Conservation (phyloP, 1,140 invertebrate species). For the Limonius californicus region DNA sequence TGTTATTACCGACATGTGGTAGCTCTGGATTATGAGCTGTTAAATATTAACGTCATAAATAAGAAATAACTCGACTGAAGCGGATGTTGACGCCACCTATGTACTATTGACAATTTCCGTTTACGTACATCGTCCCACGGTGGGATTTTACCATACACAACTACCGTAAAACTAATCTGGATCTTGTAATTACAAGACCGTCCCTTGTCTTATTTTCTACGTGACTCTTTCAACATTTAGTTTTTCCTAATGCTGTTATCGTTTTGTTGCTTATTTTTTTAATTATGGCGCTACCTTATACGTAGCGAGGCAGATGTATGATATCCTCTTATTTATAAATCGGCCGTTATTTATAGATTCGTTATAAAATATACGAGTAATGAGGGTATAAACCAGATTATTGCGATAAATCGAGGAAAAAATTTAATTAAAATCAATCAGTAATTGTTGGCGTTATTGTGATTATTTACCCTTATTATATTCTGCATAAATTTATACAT, state of each 20-base stretch:
- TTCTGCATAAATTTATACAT: constrained; percentile 15
- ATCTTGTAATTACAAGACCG: too few relatives aligned
- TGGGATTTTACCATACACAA: background rate
- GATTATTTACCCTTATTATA: constrained; percentile 9
- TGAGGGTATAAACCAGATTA: background rate
- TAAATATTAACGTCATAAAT: background rate
- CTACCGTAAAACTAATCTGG: too few relatives aligned
- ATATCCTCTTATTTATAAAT: background rate
- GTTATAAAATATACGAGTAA: background rate
- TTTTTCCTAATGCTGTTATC: too few relatives aligned
- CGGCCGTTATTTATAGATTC: background rate
- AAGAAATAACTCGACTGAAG: background rate
- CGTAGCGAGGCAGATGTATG: too few relatives aligned
- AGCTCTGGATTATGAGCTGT: too few relatives aligned
- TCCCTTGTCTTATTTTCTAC: background rate
- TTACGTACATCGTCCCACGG: background rate
- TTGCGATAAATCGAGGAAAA: background rate
- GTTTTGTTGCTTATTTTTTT: background rate
- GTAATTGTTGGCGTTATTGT: background rate
- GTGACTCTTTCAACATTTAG: background rate
- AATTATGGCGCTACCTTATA: too few relatives aligned
- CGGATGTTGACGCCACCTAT: constrained; percentile 3
- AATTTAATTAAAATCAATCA: background rate
- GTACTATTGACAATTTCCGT: constrained; percentile 1
- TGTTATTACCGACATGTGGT: too few relatives aligned